A percentile compares a stretch with the other conserved stretches of the same genome.
phyloP scores from a whole-genome alignment of 2,797 vertebrate genomes.

The Danionella dracula region DNA sequence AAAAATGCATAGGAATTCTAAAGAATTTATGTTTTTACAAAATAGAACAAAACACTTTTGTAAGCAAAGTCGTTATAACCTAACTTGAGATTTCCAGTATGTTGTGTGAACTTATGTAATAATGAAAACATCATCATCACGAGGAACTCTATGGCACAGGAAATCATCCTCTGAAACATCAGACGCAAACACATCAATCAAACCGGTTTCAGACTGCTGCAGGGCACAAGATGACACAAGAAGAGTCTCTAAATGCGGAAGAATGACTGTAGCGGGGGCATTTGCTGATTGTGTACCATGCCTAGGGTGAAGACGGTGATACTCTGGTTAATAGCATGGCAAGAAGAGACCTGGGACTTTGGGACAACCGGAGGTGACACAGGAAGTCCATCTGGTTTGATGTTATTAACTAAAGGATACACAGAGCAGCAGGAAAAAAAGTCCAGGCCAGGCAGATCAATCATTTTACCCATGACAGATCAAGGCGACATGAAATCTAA shows the following conservation, averaged over 20 bases:
- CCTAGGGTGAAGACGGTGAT: not conserved
- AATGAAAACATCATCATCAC: constrained; percentile 3
- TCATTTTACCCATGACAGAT: not conserved
- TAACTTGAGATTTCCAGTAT: constrained; percentile 1
- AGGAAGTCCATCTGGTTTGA: constrained; percentile 10
- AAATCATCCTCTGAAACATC: constrained; percentile 8
- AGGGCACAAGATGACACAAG: not conserved
- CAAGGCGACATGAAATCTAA: not conserved
- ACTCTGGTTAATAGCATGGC: not conserved
- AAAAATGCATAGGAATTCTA: too few relatives aligned
- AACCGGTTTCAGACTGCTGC: not conserved
- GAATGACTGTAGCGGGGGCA: not conserved
- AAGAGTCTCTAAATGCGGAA: not conserved
- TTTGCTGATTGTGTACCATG: not conserved
- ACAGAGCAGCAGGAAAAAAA: not conserved
- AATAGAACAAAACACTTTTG: too few relatives aligned
- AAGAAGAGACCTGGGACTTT: not conserved
- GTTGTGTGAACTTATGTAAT: not conserved
- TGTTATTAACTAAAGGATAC: constrained; percentile 1
- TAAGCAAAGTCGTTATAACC: too few relatives aligned
- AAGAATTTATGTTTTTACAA: too few relatives aligned
- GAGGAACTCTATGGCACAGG: not conserved
- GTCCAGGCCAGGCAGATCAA: not conserved
- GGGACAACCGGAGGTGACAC: not conserved
- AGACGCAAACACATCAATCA: not conserved